Evolutionary conservation across 2,888 invertebrate species (phyloP), one percentile per base, ranked within the genome.

Genomic region (Metalampra italica): DNA sequence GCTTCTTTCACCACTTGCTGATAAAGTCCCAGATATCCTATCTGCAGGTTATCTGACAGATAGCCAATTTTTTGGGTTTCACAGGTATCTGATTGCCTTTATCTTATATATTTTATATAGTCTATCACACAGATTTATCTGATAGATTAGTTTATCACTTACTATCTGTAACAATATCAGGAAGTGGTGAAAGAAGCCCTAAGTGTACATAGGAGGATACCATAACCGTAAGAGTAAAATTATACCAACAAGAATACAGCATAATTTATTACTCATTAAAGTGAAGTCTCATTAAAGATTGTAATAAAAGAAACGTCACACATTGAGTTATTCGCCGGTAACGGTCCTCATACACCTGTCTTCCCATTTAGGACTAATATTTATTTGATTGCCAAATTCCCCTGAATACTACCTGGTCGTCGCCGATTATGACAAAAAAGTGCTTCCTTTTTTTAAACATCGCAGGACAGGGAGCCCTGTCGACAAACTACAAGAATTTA

Each of bases 311-410:
- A 57, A 55, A 55, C 59, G 58, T 53, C 56, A 54, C 52, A 56
- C 66, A 68, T 66, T 71, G 69, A 73, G 65, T 73, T 70, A 74
- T 74, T 77, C 68, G 52, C 68, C 68, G 55, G 56, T 56, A 68
- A 68, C 67, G 62, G 62, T 50, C 52, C 40, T 46, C 60, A 51
- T 49, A 36, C 80, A 85, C 85, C 86, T 86, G 85, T 63, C 79
- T 22, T 22, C 36, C 64, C 69, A 73, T 75, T 78, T 68, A 60
- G 60, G 62, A 57, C 75, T 86, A 85, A 86, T 87, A 84, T 82
- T 82, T 82, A 85, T 85, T 83, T 87, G 86, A 87, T 87, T 87
- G 87, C 85, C 78, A 84, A 87, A 82, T 75, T 68, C 71, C 63
- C 64, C 57, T 59, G 59, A 55, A 57, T 51, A 50, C 58, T 59